Conservation (phyloP, 2,888 invertebrate species). For the Halictus ligatus region DNA sequence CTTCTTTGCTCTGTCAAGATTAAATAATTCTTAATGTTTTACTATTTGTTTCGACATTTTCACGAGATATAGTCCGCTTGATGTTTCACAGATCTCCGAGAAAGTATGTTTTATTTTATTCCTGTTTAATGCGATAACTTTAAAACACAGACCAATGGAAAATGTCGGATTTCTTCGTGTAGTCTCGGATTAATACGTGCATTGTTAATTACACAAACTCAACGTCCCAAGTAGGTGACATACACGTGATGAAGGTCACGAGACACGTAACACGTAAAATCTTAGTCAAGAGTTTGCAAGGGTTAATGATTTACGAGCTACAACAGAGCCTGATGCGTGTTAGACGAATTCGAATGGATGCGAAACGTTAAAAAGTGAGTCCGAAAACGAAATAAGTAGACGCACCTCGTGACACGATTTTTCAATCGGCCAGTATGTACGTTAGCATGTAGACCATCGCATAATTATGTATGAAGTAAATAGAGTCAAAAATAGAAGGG, state of each 20-base stretch:
- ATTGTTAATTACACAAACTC: not conserved
- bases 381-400: not conserved
- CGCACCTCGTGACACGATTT: not conserved
- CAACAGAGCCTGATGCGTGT: not conserved
- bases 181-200: not conserved
- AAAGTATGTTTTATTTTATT: too few species aligned
- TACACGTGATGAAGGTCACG: not conserved
- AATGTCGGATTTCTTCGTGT: not conserved
- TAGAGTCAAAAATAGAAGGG: not conserved
- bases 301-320: slow-evolving; percentile 1
- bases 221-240: not conserved
- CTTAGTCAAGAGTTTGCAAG: not conserved
- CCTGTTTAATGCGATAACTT: too few species aligned
- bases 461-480: slow-evolving; percentile 23
- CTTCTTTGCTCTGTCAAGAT: not conserved
- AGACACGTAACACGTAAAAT: not conserved
- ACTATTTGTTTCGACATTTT: not conserved
- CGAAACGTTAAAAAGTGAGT: not conserved
- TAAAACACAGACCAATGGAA: too few species aligned
- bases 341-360: not conserved
- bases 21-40: not conserved
- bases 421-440: not conserved
- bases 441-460: not conserved
- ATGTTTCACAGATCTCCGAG: too few species aligned
- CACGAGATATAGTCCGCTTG: too few species aligned